Evolutionary conservation across 2,888 invertebrate genomes (phyloP).

Genomic region (Agrotis clavis): DNA sequence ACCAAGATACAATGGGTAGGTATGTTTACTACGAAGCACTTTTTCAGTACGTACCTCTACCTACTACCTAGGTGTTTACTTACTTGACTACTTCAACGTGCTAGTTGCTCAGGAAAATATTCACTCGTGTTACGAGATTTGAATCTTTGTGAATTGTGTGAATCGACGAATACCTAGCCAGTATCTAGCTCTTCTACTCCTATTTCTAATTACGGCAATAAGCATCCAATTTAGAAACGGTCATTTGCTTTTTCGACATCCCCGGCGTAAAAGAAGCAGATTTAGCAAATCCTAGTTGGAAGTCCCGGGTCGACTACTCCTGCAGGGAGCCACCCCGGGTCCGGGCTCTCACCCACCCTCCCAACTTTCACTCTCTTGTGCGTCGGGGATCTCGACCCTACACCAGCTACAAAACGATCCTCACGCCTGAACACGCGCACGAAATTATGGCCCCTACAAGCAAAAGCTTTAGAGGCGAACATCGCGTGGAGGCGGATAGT

Average conservation of each 20-base stretch:
- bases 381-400: slow-evolving; percentile 86
- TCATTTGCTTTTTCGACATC: slow-evolving; percentile 75
- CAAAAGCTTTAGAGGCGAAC: slow-evolving; percentile 74
- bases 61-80: slow-evolving; percentile 1
- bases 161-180: background rate
- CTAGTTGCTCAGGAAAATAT: background rate
- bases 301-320: slow-evolving; percentile 89
- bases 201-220: slow-evolving; percentile 42
- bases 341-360: slow-evolving; percentile 85
- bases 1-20: slow-evolving; percentile 36
- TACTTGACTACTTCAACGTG: background rate
- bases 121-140: background rate
- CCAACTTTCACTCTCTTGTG: slow-evolving; percentile 89
- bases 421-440: slow-evolving; percentile 71
- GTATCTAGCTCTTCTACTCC: background rate
- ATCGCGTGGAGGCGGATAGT: slow-evolving; percentile 74
- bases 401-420: slow-evolving; percentile 77
- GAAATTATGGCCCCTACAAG: slow-evolving; percentile 70
- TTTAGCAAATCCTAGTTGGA: slow-evolving; percentile 89
- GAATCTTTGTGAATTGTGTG: background rate
- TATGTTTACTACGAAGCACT: background rate
- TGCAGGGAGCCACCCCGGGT: slow-evolving; percentile 83
- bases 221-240: slow-evolving; percentile 48
- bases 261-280: slow-evolving; percentile 85
- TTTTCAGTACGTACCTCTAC: slow-evolving; percentile 11